phyloP scores from a whole-genome alignment of 2,888 invertebrate species.

The Neria commutata region DNA sequence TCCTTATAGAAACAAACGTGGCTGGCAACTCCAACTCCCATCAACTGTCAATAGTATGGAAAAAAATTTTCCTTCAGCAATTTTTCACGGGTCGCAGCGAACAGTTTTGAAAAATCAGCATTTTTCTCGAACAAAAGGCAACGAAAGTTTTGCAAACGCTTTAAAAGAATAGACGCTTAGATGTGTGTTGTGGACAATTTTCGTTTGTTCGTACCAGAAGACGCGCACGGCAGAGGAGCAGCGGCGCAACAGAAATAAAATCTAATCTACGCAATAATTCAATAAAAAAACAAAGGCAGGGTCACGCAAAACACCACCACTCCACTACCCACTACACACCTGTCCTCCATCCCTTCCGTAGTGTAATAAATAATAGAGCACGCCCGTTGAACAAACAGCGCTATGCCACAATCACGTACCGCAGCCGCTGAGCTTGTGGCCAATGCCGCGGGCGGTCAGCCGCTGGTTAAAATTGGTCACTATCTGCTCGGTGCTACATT shows the following conservation, averaged over 20 bases:
- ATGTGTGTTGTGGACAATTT: conserved; percentile 42
- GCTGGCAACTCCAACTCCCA: too few species aligned
- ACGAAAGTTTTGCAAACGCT: too few species aligned
- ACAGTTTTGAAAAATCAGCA: too few species aligned
- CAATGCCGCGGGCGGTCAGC: conserved; percentile 66
- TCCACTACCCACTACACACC: background rate
- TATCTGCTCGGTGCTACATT: conserved; percentile 87
- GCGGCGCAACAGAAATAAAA: conserved; percentile 22
- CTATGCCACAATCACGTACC: conserved; percentile 54
- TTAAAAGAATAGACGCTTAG: too few species aligned
- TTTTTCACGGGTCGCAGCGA: too few species aligned
- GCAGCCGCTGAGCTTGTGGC: conserved; percentile 48
- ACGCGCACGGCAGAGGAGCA: conserved; percentile 21
- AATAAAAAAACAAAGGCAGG: background rate
- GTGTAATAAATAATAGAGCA: background rate
- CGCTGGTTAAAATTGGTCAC: conserved; percentile 93
- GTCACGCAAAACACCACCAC: background rate
- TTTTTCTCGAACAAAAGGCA: too few species aligned
- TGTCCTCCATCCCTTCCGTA: background rate
- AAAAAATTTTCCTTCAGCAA: too few species aligned
- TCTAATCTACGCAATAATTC: too few species aligned
- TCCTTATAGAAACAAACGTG: too few species aligned
- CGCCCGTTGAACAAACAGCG: background rate
- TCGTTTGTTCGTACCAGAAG: too few species aligned
- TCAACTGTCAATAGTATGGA: too few species aligned